Evolutionary conservation across 2,888 invertebrate genomes (phyloP), one percentile per base, ranked within the genome.

Genomic region (Adineta ricciae): DNA sequence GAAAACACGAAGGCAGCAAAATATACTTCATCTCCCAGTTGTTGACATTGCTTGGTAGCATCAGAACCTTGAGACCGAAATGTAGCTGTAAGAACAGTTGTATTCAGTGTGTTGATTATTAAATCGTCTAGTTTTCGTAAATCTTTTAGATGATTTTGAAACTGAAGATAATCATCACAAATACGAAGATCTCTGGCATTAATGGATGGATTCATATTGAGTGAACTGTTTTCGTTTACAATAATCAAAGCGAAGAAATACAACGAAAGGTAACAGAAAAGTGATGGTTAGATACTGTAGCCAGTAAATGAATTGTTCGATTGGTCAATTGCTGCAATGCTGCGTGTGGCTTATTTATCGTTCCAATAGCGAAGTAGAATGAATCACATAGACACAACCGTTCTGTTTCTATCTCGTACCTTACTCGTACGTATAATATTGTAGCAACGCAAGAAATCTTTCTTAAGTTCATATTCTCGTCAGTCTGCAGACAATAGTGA

Each of bases 91-190:
- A 78, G 41, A 41, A 78, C 78, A 4, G 78, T 78, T 41, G 78
- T 78, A 41, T 78, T 78, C 2, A 78, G 24, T 78, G 78, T 78
- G 16, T 78, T 78, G 2, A 78, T 41, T 1, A 78, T 78, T 78
- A 41, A n/a, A 78, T 78, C 78, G 41, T 78, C 78, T 14, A 78
- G 5, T 78, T 41, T 38, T 41, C 78, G 21, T 41, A 78, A 78
- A 38, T 78, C 78, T 24, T 78, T 78, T 41, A 78, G 41, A 78
- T 78, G 78, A 78, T 78, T 78, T 78, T 78, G 78, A 78, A 78
- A 78, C 41, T 78, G 78, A 41, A 78, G 41, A 78, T 78, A 78
- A 78, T 78, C 78, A 11, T 78, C 78, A 78, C 78, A 78, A 19
- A 78, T 41, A 41, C n/a, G 78, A 78, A 78, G 41, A n/a, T 78